Percentiles rank a stretch among this genome's conserved stretches.
Conservation (phyloP, 35 echinoderm and acorn worm species). For the Apostichopus japonicus region DNA sequence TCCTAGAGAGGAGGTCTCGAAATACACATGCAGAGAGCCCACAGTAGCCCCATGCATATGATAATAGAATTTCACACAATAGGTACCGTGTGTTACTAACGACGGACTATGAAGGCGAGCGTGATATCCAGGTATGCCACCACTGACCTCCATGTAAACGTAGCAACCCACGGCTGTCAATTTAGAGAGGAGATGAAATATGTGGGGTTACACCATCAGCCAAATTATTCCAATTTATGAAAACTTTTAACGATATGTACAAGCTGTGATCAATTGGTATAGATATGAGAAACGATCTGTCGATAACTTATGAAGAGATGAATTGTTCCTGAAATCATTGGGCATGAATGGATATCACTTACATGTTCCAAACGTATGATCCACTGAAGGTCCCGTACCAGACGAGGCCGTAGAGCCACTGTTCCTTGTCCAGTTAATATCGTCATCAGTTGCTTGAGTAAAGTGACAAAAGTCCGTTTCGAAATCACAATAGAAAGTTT, state of each 20-base stretch:
- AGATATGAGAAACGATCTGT: background rate
- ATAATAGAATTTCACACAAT: conserved; percentile 68
- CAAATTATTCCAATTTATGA: background rate
- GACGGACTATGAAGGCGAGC: conserved; percentile 70
- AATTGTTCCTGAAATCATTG: background rate
- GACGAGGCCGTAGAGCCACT: conserved; percentile 58
- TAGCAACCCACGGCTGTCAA: conserved; percentile 64
- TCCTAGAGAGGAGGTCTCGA: background rate
- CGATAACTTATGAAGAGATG: background rate
- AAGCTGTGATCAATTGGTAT: background rate
- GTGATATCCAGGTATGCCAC: conserved; percentile 8
- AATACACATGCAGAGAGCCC: conserved; percentile 53
- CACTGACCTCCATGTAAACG: conserved; percentile 72
- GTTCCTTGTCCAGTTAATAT: conserved; percentile 79
- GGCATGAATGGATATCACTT: background rate
- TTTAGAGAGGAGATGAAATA: background rate
- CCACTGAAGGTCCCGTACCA: conserved; percentile 62
- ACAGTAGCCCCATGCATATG: conserved; percentile 71
- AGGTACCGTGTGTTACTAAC: background rate
- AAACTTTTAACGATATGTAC: background rate
- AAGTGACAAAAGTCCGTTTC: conserved; percentile 71
- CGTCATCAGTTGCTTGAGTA: conserved; percentile 63
- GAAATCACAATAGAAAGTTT: conserved; percentile 64
- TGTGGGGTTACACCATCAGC: background rate
- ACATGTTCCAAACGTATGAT: background rate